Conservation (phyloP, 2,888 invertebrate species). For the Julus scandinavius region DNA sequence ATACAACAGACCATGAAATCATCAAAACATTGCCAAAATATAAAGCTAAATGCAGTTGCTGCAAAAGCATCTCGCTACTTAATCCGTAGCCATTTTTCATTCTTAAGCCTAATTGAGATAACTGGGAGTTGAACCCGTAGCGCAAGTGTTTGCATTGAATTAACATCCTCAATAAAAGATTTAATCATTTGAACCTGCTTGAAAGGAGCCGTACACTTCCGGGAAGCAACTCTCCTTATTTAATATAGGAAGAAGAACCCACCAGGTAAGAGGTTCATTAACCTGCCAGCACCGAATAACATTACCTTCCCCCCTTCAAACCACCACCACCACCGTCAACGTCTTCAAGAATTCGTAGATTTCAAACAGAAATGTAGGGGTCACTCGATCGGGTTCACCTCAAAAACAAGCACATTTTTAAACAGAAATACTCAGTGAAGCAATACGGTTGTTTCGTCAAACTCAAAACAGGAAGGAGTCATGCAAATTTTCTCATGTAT, state of each 20-base stretch:
- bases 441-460: not conserved
- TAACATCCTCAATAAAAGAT: constrained; percentile 39
- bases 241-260: constrained; percentile 21
- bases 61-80: not conserved
- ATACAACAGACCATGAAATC: not conserved
- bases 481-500: not conserved
- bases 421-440: not conserved
- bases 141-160: not conserved
- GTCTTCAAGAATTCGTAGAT: constrained; percentile 12
- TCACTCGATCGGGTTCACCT: constrained; percentile 4
- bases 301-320: not conserved
- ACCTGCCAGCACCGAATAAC: constrained; percentile 33
- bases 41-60: not conserved
- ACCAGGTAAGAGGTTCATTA: constrained; percentile 39
- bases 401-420: not conserved
- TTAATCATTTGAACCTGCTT: constrained; percentile 37
- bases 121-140: not conserved
- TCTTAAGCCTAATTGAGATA: not conserved
- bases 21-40: not conserved
- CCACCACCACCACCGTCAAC: not conserved
- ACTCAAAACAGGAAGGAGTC: not conserved
- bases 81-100: not conserved
- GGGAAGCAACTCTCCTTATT: not conserved
- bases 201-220: constrained; percentile 34
- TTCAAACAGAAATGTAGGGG: not conserved